A percentile compares a stretch with the other conserved stretches of the same genome.
These are phyloP conservation scores for Nomada fucata DNA, from an alignment of 2,888 invertebrate species.

Conservation along the genomic window DNA sequence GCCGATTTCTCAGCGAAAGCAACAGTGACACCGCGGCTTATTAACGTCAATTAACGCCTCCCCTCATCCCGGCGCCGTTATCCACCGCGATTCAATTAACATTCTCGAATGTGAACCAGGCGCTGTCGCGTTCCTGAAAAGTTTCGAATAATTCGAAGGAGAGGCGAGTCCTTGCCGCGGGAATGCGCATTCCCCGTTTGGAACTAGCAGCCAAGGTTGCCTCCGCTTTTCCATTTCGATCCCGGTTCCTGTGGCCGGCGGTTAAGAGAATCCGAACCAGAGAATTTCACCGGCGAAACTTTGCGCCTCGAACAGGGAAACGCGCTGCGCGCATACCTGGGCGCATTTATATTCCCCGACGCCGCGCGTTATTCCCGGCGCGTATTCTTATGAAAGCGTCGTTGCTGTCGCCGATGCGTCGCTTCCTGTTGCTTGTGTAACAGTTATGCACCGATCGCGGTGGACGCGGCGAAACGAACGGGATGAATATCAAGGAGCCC, in stretches of 20 bases:
- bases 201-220: conserved; percentile 14
- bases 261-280: neutral
- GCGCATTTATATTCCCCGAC: conserved; percentile 49
- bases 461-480: conserved; percentile 17
- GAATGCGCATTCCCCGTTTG: conserved; percentile 37
- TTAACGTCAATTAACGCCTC: neutral
- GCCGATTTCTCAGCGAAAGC: no score
- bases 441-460: conserved; percentile 36
- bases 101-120: conserved; percentile 16
- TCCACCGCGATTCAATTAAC: conserved; percentile 39
- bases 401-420: conserved; percentile 23
- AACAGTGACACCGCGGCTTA: neutral
- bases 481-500: conserved; percentile 34
- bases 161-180: conserved; percentile 39
- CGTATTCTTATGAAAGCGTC: conserved; percentile 40
- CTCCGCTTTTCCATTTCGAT: conserved; percentile 11
- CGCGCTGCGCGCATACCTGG: neutral
- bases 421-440: conserved; percentile 60
- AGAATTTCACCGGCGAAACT: neutral
- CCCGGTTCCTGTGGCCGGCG: neutral
- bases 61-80: conserved; percentile 3
- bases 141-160: conserved; percentile 39
- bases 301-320: conserved; percentile 20
- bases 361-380: conserved; percentile 20
- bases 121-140: conserved; percentile 40